Percentiles rank a stretch among this genome's conserved stretches.
Conservation (phyloP, 1,140 invertebrate genomes). For the Drosophila orosa region DNA sequence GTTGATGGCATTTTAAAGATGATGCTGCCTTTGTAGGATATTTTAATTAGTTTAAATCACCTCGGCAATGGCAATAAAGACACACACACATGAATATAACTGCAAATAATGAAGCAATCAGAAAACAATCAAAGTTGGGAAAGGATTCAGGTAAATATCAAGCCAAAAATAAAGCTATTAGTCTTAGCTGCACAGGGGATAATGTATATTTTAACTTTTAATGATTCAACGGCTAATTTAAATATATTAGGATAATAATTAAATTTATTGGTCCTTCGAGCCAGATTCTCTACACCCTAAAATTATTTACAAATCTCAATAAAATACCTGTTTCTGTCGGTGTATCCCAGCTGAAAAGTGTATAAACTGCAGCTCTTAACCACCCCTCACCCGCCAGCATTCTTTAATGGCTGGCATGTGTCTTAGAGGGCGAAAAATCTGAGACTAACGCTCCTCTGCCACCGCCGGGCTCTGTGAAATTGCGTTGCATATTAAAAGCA, state of each 20-base stretch:
- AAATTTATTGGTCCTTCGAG: too few species aligned
- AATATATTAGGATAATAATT: neutral
- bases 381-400: neutral
- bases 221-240: neutral
- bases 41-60: conserved; percentile 65
- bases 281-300: neutral
- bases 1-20: conserved; percentile 68
- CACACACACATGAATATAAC: neutral
- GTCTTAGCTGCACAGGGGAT: neutral
- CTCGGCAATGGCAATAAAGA: conserved; percentile 13
- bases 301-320: neutral
- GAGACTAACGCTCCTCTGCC: conserved; percentile 12
- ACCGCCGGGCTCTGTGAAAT: conserved; percentile 20
- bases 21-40: conserved; percentile 36
- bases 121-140: conserved; percentile 28
- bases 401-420: conserved; percentile 45
- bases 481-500: conserved; percentile 64
- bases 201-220: neutral
- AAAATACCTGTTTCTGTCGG: neutral
- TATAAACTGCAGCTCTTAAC: conserved; percentile 37
- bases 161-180: neutral
- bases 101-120: conserved; percentile 33
- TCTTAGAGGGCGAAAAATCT: conserved; percentile 31
- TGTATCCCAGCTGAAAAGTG: conserved; percentile 5
- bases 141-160: neutral